Percentiles rank a stretch among this genome's conserved stretches.
Conservation (phyloP, 2,113 vertebrate genomes). For the Turnix velox region DNA sequence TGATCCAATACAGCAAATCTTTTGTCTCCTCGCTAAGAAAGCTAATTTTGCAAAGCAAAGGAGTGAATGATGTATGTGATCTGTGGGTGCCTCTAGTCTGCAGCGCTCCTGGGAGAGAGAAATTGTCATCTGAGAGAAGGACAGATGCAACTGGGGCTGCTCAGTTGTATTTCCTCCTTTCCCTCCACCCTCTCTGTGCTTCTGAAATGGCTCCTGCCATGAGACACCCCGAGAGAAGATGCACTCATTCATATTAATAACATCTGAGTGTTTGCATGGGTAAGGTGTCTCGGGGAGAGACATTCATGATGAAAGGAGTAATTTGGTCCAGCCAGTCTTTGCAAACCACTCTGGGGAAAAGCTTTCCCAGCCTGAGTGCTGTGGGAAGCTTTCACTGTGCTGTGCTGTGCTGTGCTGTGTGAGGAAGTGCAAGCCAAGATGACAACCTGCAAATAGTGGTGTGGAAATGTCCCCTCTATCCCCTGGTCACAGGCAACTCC, state of each 20-base stretch:
- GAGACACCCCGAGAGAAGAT: conserved; percentile 32
- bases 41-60: conserved; percentile 25
- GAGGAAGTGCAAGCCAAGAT: background rate
- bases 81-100: conserved; percentile 4
- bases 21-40: conserved; percentile 50
- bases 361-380: background rate
- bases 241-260: conserved; percentile 59
- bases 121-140: conserved; percentile 24
- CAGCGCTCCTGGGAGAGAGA: conserved; percentile 23
- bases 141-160: background rate
- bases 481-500: background rate
- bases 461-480: background rate
- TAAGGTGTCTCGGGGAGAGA: conserved; percentile 38
- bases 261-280: conserved; percentile 44
- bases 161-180: background rate
- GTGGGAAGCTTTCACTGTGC: background rate
- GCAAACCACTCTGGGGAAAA: conserved; percentile 41
- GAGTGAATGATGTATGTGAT: background rate
- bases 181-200: conserved; percentile 14
- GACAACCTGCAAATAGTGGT: background rate
- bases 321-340: conserved; percentile 44
- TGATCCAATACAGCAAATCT: conserved; percentile 42
- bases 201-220: conserved; percentile 44
- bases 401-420: no score
- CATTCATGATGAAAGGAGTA: conserved; percentile 44